Evolutionary conservation across 2,888 invertebrate species (phyloP).

Genomic region (Pycnomerus fuliginosus): DNA sequence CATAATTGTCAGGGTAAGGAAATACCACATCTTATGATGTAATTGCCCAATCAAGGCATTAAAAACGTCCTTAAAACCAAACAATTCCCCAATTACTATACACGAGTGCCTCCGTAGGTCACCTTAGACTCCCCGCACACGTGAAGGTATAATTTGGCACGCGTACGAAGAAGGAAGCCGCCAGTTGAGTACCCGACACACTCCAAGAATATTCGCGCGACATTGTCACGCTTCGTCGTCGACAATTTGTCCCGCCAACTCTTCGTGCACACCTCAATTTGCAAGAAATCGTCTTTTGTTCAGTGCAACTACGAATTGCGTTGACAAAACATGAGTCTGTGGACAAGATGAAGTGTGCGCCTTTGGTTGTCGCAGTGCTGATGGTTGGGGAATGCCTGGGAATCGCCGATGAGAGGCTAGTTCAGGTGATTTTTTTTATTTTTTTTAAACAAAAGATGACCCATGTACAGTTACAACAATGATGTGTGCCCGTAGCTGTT

Average conservation of each 20-base stretch:
- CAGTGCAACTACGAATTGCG: conserved; percentile 29
- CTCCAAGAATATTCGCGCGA: too few relatives aligned
- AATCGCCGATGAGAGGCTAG: conserved; percentile 35
- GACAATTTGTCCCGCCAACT: conserved; percentile 52
- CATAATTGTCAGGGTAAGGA: too few relatives aligned
- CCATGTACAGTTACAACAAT: conserved; percentile 20
- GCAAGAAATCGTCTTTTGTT: conserved; percentile 30
- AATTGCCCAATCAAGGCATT: too few relatives aligned
- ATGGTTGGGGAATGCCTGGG: conserved; percentile 14
- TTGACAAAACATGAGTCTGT: conserved; percentile 20
- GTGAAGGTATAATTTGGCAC: too few relatives aligned
- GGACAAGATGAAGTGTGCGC: conserved; percentile 14
- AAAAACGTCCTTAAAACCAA: too few relatives aligned
- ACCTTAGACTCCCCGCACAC: too few relatives aligned
- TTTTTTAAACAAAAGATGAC: conserved; percentile 9
- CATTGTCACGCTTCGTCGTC: conserved; percentile 46
- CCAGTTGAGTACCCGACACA: too few relatives aligned
- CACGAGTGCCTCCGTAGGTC: too few relatives aligned
- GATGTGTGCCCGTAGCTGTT: conserved; percentile 19
- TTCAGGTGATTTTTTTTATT: conserved; percentile 35
- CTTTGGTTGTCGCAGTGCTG: conserved; percentile 23
- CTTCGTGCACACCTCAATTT: conserved; percentile 45
- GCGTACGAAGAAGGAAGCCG: too few relatives aligned
- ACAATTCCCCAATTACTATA: too few relatives aligned
- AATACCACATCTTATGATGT: too few relatives aligned